Percentiles rank a stretch among this genome's conserved stretches.
Evolutionary conservation across 2,797 vertebrate species (phyloP).

Genomic region (Phrynocephalus vlangalii): DNA sequence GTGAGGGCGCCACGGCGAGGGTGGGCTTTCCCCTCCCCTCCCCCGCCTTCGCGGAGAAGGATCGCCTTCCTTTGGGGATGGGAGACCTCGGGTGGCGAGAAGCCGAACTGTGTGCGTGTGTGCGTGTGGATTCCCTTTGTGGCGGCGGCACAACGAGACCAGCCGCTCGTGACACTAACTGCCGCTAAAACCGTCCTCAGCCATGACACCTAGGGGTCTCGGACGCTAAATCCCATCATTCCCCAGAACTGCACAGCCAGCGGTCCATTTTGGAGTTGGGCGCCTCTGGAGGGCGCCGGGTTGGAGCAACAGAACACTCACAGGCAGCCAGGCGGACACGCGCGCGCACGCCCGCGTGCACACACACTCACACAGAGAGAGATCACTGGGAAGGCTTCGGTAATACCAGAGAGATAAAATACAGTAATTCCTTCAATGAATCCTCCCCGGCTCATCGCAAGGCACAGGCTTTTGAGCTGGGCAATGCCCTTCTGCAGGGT

Average conservation of each 20-base stretch:
- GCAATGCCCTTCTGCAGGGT: neutral
- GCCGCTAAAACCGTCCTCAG: neutral
- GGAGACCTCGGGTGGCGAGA: constrained; percentile 22
- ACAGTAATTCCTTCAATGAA: neutral
- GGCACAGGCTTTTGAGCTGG: neutral
- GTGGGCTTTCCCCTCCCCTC: neutral
- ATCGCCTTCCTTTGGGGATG: constrained; percentile 17
- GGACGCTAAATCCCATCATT: neutral
- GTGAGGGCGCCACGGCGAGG: neutral
- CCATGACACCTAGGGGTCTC: neutral
- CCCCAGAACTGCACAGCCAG: neutral
- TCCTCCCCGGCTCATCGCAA: neutral
- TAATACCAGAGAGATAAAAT: neutral
- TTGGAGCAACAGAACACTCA: neutral
- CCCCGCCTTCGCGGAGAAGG: neutral
- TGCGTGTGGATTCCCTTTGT: too few relatives aligned
- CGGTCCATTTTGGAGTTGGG: neutral
- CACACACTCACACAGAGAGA: neutral
- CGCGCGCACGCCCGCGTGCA: too few relatives aligned
- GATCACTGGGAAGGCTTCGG: neutral
- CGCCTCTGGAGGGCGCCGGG: neutral
- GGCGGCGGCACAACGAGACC: too few relatives aligned
- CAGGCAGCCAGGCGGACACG: neutral
- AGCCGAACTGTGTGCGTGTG: too few relatives aligned
- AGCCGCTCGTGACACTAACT: too few relatives aligned